A percentile compares a stretch with the other conserved stretches of the same genome.
phyloP scores from a whole-genome alignment of 2,113 vertebrate genomes.

The Oreotrochilus melanogaster region DNA sequence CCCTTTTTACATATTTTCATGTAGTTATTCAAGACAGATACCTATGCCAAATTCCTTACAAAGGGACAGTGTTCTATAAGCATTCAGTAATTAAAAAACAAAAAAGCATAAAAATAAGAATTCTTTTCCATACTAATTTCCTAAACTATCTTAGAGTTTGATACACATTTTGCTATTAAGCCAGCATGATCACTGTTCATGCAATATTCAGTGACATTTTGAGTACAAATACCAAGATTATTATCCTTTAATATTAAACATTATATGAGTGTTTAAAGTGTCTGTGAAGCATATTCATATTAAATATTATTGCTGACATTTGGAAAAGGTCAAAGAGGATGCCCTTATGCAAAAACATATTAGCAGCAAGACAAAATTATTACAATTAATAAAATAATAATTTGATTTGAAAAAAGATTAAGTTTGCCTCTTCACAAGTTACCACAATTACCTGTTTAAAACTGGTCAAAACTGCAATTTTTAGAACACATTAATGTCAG shows the following conservation, averaged over 20 bases:
- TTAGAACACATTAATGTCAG: conserved; percentile 23
- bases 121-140: conserved; percentile 44
- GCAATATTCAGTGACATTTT: conserved; percentile 83
- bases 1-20: not conserved
- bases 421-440: conserved; percentile 62
- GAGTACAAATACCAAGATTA: conserved; percentile 84
- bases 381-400: conserved; percentile 73
- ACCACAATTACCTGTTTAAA: conserved; percentile 54
- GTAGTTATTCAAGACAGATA: not conserved
- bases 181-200: conserved; percentile 62
- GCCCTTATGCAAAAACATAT: conserved; percentile 68
- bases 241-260: conserved; percentile 83
- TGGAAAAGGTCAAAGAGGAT: conserved; percentile 81
- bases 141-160: conserved; percentile 44
- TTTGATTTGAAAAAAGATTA: conserved; percentile 74
- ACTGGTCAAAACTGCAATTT: conserved; percentile 37
- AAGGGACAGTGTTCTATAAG: not conserved
- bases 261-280: conserved; percentile 83
- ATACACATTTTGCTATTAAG: conserved; percentile 72
- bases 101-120: not conserved
- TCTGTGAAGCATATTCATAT: conserved; percentile 81
- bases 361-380: conserved; percentile 77
- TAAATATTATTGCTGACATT: conserved; percentile 85
- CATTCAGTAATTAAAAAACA: not conserved
- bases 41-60: not conserved